phyloP scores from a whole-genome alignment of 2,888 invertebrate genomes.

The Bursaphelenchus okinawaensis region DNA sequence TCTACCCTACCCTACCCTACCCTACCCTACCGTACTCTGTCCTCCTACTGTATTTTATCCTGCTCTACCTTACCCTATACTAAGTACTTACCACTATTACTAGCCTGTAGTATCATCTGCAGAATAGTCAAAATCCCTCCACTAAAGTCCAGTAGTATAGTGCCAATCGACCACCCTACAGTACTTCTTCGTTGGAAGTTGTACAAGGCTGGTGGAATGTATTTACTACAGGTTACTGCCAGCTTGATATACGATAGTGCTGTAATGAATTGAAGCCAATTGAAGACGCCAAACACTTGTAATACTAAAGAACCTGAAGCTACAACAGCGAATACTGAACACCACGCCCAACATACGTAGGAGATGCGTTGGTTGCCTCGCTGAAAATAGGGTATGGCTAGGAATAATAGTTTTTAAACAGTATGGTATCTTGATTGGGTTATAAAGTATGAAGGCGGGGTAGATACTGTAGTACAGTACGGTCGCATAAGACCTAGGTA shows the following conservation, averaged over 20 bases:
- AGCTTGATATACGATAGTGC: constrained; percentile 92
- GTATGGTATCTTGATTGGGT: too few species aligned
- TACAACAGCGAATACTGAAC: constrained; percentile 48
- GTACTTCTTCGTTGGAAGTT: constrained; percentile 93
- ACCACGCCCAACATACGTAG: constrained; percentile 44
- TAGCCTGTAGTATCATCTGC: constrained; percentile 72
- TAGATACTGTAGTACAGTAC: too few species aligned
- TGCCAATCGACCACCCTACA: constrained; percentile 95
- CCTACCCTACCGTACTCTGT: too few species aligned
- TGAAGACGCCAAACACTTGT: constrained; percentile 62
- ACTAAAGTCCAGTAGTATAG: constrained; percentile 89
- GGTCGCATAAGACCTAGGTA: too few species aligned
- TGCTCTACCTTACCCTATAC: too few species aligned
- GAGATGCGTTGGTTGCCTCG: constrained; percentile 80
- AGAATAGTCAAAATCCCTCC: constrained; percentile 86
- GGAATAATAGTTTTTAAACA: too few species aligned
- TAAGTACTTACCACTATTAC: constrained; percentile 61
- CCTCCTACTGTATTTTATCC: too few species aligned
- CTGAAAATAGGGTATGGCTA: constrained; percentile 63
- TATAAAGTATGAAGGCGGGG: too few species aligned
- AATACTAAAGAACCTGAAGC: constrained; percentile 33
- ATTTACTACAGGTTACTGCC: constrained; percentile 89
- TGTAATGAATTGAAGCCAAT: constrained; percentile 86
- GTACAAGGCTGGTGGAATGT: constrained; percentile 94
- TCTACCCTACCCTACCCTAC: too few species aligned